Base-by-base conservation (phyloP, 2,797 vertebrate species). In the Platyrinchus mystaceus region DNA sequence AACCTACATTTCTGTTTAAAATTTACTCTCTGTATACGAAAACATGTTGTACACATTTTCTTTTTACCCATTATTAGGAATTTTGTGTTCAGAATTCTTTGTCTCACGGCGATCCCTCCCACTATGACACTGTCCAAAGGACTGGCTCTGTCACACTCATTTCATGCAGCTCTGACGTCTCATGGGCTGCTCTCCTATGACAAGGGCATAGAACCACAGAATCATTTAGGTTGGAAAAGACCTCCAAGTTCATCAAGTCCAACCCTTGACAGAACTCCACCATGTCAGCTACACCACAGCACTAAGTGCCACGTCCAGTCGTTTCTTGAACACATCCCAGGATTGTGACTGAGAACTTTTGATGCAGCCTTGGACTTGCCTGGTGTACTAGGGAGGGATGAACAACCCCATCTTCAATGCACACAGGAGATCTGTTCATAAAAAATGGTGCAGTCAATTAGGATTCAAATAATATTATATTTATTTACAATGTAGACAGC, bases 111-210 rank as follows among this genome's bases (percentile, higher is more conserved):
- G 8, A 36, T 43, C 39, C 50, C 14, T 86, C 27, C 43, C 39
- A 30, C 14, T 34, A 34, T 12, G 34, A 52, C 49, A 22, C 21
- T n/a, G n/a, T 27, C 32, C 27, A 10, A 39, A 74, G 44, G 37
- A 69, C 47, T 2, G 4, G 9, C 58, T 56, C 79, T 67, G 27
- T 55, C 66, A 44, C 0, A 0, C 13, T 26, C 4, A 5, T 64
- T 67, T 60, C 14, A 8, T 50, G 4, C 30, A 59, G 44, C 26
- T 81, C 69, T 50, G 15, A 49, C 1, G 1, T 32, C 32, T 32
- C 16, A 1, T 46, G 32, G 47, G 13, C 66, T 52, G 21, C 49
- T 79, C 37, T 41, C 43, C 47, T 39, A 36, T 27, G 23, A 20
- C 20, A 67, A 55, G 39, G 22, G 30, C 55, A 32, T 5, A 34